Conservation (phyloP, 1,140 invertebrate genomes). For the Idris sp. region DNA sequence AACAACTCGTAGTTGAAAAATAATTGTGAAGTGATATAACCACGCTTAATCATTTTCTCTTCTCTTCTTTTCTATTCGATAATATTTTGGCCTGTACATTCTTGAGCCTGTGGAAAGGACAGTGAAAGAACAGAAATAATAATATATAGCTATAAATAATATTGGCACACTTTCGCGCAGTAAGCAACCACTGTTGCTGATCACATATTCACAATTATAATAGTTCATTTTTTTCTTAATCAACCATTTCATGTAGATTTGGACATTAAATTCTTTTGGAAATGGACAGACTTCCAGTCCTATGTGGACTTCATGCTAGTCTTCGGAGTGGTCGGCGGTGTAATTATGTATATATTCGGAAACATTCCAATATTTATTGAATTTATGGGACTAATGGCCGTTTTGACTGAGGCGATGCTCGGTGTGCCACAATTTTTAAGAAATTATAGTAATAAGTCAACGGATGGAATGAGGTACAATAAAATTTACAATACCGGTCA, state of each 20-base stretch:
- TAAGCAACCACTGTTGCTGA: conserved; percentile 33
- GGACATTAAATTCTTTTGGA: conserved; percentile 96
- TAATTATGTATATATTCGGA: conserved; percentile 93
- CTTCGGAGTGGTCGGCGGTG: conserved; percentile 89
- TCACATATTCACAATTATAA: conserved; percentile 50
- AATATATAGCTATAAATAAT: background rate
- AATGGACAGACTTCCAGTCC: conserved; percentile 98
- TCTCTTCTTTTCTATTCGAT: conserved; percentile 8
- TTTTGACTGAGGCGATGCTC: conserved; percentile 97
- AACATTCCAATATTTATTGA: conserved; percentile 91
- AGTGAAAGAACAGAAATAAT: conserved; percentile 12
- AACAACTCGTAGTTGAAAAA: background rate
- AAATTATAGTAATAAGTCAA: conserved; percentile 94
- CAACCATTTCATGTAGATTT: conserved; percentile 84
- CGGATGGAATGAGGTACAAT: conserved; percentile 96
- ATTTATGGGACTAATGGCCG: conserved; percentile 92
- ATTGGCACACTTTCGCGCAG: conserved; percentile 34
- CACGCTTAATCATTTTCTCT: conserved; percentile 2
- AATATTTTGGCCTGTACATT: conserved; percentile 11
- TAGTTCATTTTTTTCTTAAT: conserved; percentile 49
- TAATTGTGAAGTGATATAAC: conserved; percentile 27
- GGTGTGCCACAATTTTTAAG: conserved; percentile 94
- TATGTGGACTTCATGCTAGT: conserved; percentile 95
- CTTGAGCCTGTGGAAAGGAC: conserved; percentile 15
- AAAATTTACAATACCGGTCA: background rate